Evolutionary conservation across 2,888 invertebrate genomes (phyloP).

Genomic region (Phalangium opilio): DNA sequence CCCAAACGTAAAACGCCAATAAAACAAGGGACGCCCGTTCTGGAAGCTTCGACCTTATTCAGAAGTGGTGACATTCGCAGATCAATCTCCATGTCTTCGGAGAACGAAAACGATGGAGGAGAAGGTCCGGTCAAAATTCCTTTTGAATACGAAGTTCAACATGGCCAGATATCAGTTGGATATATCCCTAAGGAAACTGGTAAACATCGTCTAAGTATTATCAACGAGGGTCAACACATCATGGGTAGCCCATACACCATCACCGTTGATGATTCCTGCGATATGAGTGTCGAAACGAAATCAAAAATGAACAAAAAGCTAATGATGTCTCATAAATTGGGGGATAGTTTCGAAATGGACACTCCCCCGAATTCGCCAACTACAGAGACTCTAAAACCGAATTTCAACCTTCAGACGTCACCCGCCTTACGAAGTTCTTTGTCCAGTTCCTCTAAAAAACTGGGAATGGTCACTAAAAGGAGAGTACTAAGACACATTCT

Average conservation of each 20-base stretch:
- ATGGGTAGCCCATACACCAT: conserved; percentile 22
- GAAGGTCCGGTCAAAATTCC: conserved; percentile 15
- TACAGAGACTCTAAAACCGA: neutral
- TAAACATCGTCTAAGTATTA: conserved; percentile 20
- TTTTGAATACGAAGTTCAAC: conserved; percentile 20
- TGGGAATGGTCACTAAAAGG: conserved; percentile 8
- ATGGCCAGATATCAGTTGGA: conserved; percentile 18
- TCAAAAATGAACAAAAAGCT: neutral
- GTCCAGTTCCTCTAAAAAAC: neutral
- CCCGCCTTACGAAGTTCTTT: neutral
- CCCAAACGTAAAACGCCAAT: conserved; percentile 10
- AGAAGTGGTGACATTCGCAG: neutral
- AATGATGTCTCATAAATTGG: neutral
- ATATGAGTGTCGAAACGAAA: neutral
- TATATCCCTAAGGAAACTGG: conserved; percentile 21
- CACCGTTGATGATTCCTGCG: conserved; percentile 15
- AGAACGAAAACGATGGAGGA: neutral
- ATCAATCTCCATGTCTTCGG: neutral
- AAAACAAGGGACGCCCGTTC: neutral
- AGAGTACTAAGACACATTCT: conserved; percentile 12
- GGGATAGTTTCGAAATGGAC: neutral
- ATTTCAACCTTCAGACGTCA: too few species aligned
- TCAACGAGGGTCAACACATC: conserved; percentile 22
- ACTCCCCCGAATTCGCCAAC: neutral
- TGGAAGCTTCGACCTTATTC: neutral